Evolutionary conservation across 2,888 invertebrate species (phyloP).

Genomic region (Amblyjoppa fuscipennis): DNA sequence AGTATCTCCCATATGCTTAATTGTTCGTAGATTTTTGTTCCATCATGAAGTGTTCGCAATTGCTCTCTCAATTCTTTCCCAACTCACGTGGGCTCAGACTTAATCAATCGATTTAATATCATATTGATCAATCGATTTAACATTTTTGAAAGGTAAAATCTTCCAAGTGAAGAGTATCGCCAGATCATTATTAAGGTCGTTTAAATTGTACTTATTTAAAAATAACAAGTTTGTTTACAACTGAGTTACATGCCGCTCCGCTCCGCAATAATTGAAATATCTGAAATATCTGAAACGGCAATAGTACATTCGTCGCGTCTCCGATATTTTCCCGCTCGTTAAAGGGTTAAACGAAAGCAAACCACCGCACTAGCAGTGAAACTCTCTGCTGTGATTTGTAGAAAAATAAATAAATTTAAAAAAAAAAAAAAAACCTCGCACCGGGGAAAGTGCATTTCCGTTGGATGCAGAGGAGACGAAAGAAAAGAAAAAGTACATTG

Average conservation of each 20-base stretch:
- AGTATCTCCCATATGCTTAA: no score
- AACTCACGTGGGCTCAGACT: no score
- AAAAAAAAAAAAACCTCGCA: constrained; percentile 22
- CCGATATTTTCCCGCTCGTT: background rate
- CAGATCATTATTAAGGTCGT: background rate
- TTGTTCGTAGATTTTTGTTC: no score
- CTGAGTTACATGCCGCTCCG: background rate
- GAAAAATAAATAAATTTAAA: background rate
- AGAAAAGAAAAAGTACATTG: constrained; percentile 63
- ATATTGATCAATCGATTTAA: no score
- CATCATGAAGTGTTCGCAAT: no score
- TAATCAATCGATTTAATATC: no score
- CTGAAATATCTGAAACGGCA: no score
- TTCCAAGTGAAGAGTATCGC: background rate
- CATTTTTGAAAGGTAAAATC: background rate
- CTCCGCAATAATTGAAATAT: background rate
- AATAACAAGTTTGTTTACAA: background rate
- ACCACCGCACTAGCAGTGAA: background rate
- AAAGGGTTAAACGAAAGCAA: constrained; percentile 8
- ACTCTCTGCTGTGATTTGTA: background rate
- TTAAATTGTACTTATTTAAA: background rate
- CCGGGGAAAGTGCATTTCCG: constrained; percentile 71
- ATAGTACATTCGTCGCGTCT: constrained; percentile 4
- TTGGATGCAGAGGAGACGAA: constrained; percentile 43
- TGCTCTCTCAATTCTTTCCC: no score